Conservation (phyloP, 2,888 invertebrate genomes). For the Anagyrus pseudococci region DNA sequence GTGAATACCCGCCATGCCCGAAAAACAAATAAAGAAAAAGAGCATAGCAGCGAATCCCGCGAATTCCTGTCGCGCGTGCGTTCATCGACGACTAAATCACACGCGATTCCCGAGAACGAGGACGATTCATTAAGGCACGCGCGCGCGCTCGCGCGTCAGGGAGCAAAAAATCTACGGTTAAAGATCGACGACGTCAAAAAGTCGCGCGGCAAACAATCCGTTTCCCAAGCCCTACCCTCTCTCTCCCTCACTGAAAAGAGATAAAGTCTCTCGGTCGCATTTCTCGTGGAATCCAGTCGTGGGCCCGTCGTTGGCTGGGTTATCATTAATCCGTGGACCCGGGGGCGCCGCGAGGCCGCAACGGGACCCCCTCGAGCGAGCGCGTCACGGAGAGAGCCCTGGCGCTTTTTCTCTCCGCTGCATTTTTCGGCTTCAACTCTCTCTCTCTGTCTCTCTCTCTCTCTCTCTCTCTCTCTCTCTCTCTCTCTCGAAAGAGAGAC, state of each 20-base stretch:
- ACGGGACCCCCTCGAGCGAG: constrained; percentile 53
- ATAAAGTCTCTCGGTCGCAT: too few relatives aligned
- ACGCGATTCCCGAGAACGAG: constrained; percentile 15
- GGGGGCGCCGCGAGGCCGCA: constrained; percentile 46
- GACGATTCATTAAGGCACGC: constrained; percentile 7
- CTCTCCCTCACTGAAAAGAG: neutral
- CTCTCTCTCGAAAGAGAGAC: constrained; percentile 30
- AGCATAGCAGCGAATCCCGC: too few relatives aligned
- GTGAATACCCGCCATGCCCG: too few relatives aligned
- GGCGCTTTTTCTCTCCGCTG: constrained; percentile 40
- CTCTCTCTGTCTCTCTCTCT: constrained; percentile 42
- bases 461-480: constrained; percentile 37
- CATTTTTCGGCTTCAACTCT: constrained; percentile 41
- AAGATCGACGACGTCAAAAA: constrained; percentile 10
- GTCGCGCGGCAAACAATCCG: constrained; percentile 18
- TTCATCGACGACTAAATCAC: constrained; percentile 25
- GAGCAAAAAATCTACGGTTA: neutral
- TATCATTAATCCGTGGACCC: constrained; percentile 51
- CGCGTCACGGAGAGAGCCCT: constrained; percentile 41
- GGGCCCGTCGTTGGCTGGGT: constrained; percentile 15
- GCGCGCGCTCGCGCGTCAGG: neutral
- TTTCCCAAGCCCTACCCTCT: constrained; percentile 4
- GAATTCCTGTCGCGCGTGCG: too few relatives aligned
- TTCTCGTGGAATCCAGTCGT: too few relatives aligned
- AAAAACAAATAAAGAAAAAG: too few relatives aligned